A percentile compares a stretch with the other conserved stretches of the same genome.
Conservation (phyloP, 2,113 vertebrate species). For the Pedetes capensis region DNA sequence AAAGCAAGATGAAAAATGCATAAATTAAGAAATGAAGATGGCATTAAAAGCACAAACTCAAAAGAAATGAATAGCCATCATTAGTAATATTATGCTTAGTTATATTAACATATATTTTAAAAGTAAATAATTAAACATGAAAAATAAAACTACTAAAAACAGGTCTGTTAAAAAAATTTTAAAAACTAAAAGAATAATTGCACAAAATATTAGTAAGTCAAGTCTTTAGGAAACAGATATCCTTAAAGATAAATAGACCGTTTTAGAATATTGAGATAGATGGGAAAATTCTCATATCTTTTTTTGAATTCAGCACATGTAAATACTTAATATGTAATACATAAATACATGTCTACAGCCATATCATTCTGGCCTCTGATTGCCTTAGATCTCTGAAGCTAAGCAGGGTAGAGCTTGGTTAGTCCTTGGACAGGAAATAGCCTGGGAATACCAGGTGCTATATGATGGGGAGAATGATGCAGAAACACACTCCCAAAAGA, state of each 20-base stretch:
- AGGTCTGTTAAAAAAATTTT: background rate
- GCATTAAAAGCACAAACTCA: background rate
- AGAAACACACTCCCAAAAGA: too few relatives aligned
- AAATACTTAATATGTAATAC: too few relatives aligned
- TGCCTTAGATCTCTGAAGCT: too few relatives aligned
- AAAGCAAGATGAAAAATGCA: background rate
- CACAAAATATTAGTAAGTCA: background rate
- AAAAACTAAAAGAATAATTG: background rate
- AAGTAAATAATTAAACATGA: background rate
- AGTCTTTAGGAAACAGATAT: background rate
- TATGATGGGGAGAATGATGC: too few relatives aligned
- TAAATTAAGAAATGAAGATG: background rate
- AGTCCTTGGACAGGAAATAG: too few relatives aligned
- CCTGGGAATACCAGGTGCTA: too few relatives aligned
- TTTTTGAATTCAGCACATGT: too few relatives aligned
- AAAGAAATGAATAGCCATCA: background rate
- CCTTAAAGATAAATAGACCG: background rate
- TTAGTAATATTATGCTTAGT: background rate
- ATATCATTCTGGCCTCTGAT: too few relatives aligned
- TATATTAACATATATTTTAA: background rate
- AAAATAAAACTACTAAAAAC: background rate
- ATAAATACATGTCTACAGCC: too few relatives aligned
- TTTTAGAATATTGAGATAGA: background rate
- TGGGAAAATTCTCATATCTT: background rate
- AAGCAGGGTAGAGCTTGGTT: too few relatives aligned